phyloP scores from a whole-genome alignment of 2,113 vertebrate genomes.

The Balaeniceps rex region DNA sequence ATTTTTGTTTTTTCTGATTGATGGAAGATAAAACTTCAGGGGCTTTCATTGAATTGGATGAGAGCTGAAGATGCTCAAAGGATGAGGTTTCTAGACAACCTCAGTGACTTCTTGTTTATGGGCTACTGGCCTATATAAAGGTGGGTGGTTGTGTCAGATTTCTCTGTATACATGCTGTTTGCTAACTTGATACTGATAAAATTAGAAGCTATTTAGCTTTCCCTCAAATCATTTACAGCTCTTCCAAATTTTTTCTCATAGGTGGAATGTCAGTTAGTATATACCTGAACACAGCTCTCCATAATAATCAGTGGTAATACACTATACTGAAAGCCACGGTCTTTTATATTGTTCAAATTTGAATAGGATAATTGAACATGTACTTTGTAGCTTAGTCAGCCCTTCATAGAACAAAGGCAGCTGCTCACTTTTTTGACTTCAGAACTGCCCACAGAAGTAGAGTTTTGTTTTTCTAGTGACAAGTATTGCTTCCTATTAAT shows the following conservation, averaged over 20 bases:
- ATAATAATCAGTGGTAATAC: not conserved
- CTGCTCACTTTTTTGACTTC: not conserved
- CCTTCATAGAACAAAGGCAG: not conserved
- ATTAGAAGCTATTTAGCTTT: not conserved
- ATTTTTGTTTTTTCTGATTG: not conserved
- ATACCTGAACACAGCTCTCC: not conserved
- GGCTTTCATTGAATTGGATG: not conserved
- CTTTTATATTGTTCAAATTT: not conserved
- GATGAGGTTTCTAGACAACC: not conserved
- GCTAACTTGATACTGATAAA: not conserved
- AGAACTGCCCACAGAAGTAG: constrained; percentile 8
- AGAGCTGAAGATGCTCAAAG: not conserved
- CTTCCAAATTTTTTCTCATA: not conserved
- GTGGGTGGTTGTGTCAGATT: not conserved
- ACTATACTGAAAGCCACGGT: not conserved
- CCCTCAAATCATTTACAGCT: not conserved
- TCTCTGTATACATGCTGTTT: not conserved
- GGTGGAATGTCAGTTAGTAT: not conserved
- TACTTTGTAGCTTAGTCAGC: constrained; percentile 1
- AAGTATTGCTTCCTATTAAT: not conserved
- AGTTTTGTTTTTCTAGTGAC: not conserved
- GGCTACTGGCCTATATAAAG: not conserved
- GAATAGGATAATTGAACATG: constrained; percentile 2
- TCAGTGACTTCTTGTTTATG: not conserved
- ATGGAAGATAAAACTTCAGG: not conserved